phyloP scores from a whole-genome alignment of 2,888 invertebrate genomes.

The Phengaris alcon region DNA sequence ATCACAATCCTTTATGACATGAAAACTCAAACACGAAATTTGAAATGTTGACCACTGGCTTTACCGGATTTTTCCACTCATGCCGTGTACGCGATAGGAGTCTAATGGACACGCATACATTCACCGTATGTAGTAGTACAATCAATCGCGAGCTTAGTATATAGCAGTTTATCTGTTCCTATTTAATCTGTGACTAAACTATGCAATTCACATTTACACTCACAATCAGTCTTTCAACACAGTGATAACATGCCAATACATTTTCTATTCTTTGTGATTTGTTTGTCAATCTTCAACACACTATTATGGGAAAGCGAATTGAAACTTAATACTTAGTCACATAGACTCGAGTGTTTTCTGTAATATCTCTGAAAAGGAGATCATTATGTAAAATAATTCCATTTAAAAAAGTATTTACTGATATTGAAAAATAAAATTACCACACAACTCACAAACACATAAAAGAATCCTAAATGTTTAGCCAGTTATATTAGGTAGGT shows the following conservation, averaged over 20 bases:
- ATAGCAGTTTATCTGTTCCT: too few species aligned
- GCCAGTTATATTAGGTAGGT: background rate
- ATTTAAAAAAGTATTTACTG: too few species aligned
- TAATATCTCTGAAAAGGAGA: background rate
- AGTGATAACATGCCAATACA: constrained; percentile 34
- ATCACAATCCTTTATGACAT: too few species aligned
- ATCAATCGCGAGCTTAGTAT: too few species aligned
- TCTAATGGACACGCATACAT: too few species aligned
- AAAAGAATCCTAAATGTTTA: background rate
- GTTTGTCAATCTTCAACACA: constrained; percentile 19
- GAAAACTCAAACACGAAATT: too few species aligned
- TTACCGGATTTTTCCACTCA: too few species aligned
- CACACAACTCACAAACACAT: background rate
- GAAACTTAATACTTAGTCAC: background rate
- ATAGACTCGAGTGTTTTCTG: too few species aligned
- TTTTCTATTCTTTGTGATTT: constrained; percentile 16
- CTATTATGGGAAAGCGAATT: constrained; percentile 11
- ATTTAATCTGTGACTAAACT: constrained; percentile 40
- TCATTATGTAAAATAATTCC: too few species aligned
- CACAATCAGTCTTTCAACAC: constrained; percentile 37
- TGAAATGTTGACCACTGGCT: too few species aligned
- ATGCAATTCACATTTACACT: constrained; percentile 43
- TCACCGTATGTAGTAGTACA: too few species aligned
- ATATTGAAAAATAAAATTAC: background rate
- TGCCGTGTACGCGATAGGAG: too few species aligned